Evolutionary conservation across 2,113 vertebrate genomes (phyloP).

Genomic region (Eidolon helvum): DNA sequence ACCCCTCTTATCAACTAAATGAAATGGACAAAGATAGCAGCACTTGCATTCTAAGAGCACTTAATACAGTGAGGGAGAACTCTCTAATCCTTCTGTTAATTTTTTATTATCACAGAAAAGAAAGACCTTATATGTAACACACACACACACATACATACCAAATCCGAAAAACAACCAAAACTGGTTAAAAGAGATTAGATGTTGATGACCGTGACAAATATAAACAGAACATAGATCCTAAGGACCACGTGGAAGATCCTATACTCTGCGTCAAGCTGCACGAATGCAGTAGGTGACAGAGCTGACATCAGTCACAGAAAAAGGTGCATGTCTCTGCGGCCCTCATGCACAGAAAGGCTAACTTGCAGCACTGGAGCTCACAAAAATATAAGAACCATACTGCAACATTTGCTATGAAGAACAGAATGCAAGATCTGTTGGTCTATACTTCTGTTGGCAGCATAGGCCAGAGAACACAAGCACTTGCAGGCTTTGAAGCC

Average conservation of each 20-base stretch:
- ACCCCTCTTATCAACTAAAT: not conserved
- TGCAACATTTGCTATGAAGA: not conserved
- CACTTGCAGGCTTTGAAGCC: not conserved
- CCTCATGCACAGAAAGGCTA: not conserved
- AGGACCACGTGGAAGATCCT: not conserved
- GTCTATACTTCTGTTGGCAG: not conserved
- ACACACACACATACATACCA: not conserved
- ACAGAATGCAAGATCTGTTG: too few species aligned
- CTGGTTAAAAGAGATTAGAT: not conserved
- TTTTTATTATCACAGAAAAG: not conserved
- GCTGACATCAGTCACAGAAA: not conserved
- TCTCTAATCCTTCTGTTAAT: not conserved
- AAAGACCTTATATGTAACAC: not conserved
- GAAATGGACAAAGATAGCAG: not conserved
- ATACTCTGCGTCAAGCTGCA: fast-evolving
- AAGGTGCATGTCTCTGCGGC: not conserved
- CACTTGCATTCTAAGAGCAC: not conserved
- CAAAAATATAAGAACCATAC: not conserved
- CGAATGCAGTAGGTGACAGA: not conserved
- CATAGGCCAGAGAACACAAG: fast-evolving
- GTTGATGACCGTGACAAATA: not conserved
- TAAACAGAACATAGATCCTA: not conserved
- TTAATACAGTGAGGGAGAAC: not conserved
- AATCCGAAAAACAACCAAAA: not conserved
- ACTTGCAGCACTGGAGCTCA: not conserved